phyloP scores from a whole-genome alignment of 2,888 invertebrate genomes.

The Phaonia tiefii region DNA sequence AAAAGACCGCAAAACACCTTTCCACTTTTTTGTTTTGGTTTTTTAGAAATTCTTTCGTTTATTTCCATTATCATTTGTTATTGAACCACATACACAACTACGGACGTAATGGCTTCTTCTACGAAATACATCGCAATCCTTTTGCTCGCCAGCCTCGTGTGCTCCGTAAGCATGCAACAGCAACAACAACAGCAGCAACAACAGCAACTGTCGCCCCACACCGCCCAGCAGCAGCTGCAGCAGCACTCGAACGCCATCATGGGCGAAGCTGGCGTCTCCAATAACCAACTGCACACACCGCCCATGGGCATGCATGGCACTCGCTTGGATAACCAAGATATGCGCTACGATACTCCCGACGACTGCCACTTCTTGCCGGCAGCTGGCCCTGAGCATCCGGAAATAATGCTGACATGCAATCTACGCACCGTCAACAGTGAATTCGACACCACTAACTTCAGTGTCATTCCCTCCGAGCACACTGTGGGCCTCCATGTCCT shows the following conservation, averaged over 20 bases:
- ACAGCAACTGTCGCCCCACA: constrained; percentile 63
- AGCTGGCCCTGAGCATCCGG: constrained; percentile 81
- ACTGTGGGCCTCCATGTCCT: constrained; percentile 90
- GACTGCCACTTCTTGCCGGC: constrained; percentile 84
- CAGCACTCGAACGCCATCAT: constrained; percentile 77
- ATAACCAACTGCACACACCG: constrained; percentile 72
- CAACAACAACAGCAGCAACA: constrained; percentile 58
- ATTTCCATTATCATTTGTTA: constrained; percentile 49
- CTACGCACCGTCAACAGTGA: constrained; percentile 92
- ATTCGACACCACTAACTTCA: constrained; percentile 93
- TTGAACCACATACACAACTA: constrained; percentile 31
- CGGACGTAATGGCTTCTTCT: constrained; percentile 47
- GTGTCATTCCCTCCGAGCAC: constrained; percentile 91
- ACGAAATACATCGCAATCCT: constrained; percentile 43
- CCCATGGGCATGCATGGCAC: constrained; percentile 57
- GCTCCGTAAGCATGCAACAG: constrained; percentile 65
- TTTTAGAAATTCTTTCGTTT: constrained; percentile 58
- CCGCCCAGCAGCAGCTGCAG: constrained; percentile 70
- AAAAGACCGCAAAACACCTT: constrained; percentile 52
- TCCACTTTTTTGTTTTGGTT: constrained; percentile 54
- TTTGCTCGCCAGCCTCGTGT: constrained; percentile 46
- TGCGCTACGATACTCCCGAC: constrained; percentile 89
- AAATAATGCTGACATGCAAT: constrained; percentile 89
- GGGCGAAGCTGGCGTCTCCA: constrained; percentile 77
- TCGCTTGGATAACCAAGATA: constrained; percentile 61